Evolutionary conservation across 2,888 invertebrate species (phyloP), one percentile per base, ranked within the genome.

Genomic region (Thera britannica): DNA sequence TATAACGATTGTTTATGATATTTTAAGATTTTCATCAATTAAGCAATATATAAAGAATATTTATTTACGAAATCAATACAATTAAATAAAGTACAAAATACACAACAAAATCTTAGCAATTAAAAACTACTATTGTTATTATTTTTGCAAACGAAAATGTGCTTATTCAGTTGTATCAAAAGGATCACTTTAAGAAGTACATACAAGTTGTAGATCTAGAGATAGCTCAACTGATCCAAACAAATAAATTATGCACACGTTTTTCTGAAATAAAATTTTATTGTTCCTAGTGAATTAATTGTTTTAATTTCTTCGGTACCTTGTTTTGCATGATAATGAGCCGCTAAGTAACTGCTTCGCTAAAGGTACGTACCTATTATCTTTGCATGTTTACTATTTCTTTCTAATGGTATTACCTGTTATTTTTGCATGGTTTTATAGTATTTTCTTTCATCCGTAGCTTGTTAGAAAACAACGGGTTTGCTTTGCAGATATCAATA

Each of bases 241-340:
- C 1, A 3, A 41, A 41, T 4, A 41, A 41, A 41, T 36, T 56
- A 35, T 71, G 68, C 71, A 66, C 71, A 62, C 65, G 71, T 72
- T 65, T 72, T 75, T 77, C 62, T 38, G 64, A 5, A 75, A 73
- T 65, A 67, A 81, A 81, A 75, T 78, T 79, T 83, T 84, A 80
- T 78, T 86, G 84, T 34, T 34, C 23, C 3, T 83, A 79, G 82
- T 81, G 78, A 51, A 23, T 82, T 74, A 74, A 83, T 83, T 84
- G 74, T 78, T 80, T 86, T 84, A 81, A 75, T 78, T 77, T 83
- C 77, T n/a, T 75, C 8, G 44, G 44, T 46, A 75, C 82, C 77
- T 77, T 72, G 63, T 70, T 68, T 74, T 79, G 79, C 79, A 80
- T 78, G 80, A 59, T 77, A 75, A 81, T 84, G 64, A 67, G 65